Evolutionary conservation across 2,113 vertebrate genomes (phyloP).

Genomic region (Mugil cephalus): DNA sequence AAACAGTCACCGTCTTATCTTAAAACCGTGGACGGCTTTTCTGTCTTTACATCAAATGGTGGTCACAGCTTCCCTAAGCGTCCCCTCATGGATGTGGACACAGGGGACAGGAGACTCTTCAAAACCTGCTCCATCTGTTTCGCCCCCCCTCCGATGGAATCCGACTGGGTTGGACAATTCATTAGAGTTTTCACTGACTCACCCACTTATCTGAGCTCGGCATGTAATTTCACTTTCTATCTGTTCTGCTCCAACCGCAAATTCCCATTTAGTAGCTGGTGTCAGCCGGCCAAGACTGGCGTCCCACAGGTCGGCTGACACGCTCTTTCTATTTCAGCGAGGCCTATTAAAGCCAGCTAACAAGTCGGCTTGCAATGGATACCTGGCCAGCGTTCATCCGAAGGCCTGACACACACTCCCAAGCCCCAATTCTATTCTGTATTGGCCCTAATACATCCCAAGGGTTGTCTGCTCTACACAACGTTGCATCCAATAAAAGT

Average conservation of each 20-base stretch:
- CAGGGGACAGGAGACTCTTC: background rate
- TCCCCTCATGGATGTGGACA: background rate
- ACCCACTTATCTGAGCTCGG: constrained; percentile 60
- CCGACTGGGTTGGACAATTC: constrained; percentile 38
- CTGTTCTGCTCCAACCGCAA: constrained; percentile 48
- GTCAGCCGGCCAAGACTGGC: constrained; percentile 35
- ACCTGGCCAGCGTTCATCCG: constrained; percentile 34
- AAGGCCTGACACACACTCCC: constrained; percentile 21
- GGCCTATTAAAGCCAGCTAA: constrained; percentile 54
- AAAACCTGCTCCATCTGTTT: constrained; percentile 29
- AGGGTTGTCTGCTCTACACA: constrained; percentile 1
- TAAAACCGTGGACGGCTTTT: too few relatives aligned
- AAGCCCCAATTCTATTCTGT: constrained; percentile 37
- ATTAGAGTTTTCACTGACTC: constrained; percentile 61
- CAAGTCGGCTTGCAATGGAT: constrained; percentile 25
- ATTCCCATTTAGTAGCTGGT: constrained; percentile 59
- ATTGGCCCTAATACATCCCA: constrained; percentile 40
- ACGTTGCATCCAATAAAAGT: constrained; percentile 6
- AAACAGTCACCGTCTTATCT: too few relatives aligned
- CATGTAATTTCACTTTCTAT: constrained; percentile 68
- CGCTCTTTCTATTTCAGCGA: constrained; percentile 55
- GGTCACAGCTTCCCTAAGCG: background rate
- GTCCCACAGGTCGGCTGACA: constrained; percentile 47
- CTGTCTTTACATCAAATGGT: background rate
- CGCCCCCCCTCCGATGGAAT: constrained; percentile 9